These are phyloP conservation scores for Oreochromis tanganicae DNA, from an alignment of 2,113 vertebrate species.

Conservation along the genomic window DNA sequence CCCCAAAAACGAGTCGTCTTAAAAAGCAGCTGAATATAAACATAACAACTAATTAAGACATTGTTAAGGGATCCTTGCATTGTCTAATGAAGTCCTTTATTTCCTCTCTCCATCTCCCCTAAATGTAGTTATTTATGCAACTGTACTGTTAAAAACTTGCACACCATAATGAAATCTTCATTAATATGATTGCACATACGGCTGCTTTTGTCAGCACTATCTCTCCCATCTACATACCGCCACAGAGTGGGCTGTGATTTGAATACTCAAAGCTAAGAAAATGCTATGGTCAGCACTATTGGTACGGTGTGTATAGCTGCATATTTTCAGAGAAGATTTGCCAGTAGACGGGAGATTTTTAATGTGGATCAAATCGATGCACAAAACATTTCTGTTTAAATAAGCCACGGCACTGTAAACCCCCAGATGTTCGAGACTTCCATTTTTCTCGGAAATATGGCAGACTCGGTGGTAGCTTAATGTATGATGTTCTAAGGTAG, in stretches of 20 bases:
- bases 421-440: background rate
- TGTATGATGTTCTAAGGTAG: background rate
- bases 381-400: conserved; percentile 14
- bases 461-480: background rate
- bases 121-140: conserved; percentile 16
- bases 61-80: background rate
- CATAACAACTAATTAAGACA: background rate
- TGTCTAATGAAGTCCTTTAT: background rate
- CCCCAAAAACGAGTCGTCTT: background rate
- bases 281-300: conserved; percentile 36
- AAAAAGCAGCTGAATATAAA: background rate
- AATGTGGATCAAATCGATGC: conserved; percentile 4
- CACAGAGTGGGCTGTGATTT: conserved; percentile 25
- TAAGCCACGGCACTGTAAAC: background rate
- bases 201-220: conserved; percentile 62
- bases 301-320: background rate
- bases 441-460: background rate
- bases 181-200: conserved; percentile 42
- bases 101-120: background rate
- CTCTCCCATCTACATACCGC: conserved; percentile 32
- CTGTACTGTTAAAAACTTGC: background rate
- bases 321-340: conserved; percentile 17
- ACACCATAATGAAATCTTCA: conserved; percentile 36
- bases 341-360: background rate
- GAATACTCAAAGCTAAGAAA: conserved; percentile 40